A percentile compares a stretch with the other conserved stretches of the same genome.
These are phyloP conservation scores for Hypanus sabinus DNA, from an alignment of 2,113 vertebrate genomes.

Conservation along the genomic window DNA sequence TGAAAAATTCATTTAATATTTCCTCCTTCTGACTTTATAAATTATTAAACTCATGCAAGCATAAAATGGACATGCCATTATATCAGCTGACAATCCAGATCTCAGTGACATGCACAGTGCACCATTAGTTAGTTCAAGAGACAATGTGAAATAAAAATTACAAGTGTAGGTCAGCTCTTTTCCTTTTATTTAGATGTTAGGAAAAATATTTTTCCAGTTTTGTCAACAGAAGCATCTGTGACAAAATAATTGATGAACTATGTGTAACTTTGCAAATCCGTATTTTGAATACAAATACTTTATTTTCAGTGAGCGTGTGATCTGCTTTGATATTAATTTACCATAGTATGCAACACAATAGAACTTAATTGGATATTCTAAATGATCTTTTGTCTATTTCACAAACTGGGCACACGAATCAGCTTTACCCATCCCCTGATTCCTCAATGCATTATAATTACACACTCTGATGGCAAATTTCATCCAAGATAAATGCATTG, in stretches of 20 bases:
- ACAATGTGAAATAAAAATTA: not conserved
- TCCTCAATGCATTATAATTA: not conserved
- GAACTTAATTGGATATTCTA: not conserved
- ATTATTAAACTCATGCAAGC: not conserved
- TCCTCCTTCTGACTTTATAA: not conserved
- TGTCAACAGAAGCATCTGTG: not conserved
- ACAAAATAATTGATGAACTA: not conserved
- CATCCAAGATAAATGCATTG: not conserved
- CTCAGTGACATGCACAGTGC: not conserved
- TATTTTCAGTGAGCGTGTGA: not conserved
- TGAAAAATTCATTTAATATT: slow-evolving; percentile 9
- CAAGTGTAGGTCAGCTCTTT: not conserved
- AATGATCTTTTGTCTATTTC: not conserved
- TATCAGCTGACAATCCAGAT: not conserved
- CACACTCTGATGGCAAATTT: not conserved
- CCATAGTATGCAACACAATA: not conserved
- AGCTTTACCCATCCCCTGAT: not conserved
- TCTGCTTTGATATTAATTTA: not conserved
- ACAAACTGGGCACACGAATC: not conserved
- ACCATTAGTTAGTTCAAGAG: not conserved
- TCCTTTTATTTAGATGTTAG: not conserved
- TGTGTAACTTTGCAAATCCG: not conserved
- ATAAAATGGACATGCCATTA: not conserved
- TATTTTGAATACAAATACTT: not conserved
- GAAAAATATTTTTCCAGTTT: not conserved